phyloP scores from a whole-genome alignment of 2,113 vertebrate species.

The Crypturellus undulatus region DNA sequence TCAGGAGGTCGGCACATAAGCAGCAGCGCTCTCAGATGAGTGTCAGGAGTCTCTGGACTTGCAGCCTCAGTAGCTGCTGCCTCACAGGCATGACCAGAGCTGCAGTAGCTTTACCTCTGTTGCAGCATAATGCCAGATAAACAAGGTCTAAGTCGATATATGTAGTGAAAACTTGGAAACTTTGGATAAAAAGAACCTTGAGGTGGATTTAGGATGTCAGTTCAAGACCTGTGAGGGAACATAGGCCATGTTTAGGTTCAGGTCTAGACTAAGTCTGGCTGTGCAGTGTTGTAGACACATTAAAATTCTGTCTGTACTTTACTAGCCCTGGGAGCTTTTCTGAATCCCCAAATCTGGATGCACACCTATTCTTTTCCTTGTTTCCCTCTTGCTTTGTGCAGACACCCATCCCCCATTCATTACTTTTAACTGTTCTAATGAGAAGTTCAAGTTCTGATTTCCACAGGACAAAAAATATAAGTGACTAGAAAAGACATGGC shows the following conservation, averaged over 20 bases:
- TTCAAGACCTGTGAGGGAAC: background rate
- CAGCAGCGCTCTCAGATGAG: background rate
- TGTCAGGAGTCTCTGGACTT: background rate
- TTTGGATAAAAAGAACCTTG: background rate
- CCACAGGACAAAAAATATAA: background rate
- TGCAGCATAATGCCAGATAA: background rate
- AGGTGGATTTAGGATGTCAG: fast-evolving
- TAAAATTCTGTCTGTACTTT: background rate
- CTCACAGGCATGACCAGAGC: background rate
- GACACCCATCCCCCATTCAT: fast-evolving
- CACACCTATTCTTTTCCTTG: background rate
- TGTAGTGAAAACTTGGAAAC: background rate
- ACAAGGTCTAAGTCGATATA: background rate
- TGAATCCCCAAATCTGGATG: background rate
- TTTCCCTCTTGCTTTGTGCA: background rate
- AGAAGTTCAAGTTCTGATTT: background rate
- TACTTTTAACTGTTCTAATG: background rate
- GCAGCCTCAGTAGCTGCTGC: background rate
- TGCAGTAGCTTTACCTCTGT: background rate
- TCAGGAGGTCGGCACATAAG: background rate
- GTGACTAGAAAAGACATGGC: background rate
- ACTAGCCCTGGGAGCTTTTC: background rate
- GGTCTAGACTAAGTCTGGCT: background rate
- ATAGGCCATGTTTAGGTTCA: background rate
- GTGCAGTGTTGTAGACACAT: background rate